Evolutionary conservation across 2,797 vertebrate species (phyloP).

Genomic region (Crax fasciolata): DNA sequence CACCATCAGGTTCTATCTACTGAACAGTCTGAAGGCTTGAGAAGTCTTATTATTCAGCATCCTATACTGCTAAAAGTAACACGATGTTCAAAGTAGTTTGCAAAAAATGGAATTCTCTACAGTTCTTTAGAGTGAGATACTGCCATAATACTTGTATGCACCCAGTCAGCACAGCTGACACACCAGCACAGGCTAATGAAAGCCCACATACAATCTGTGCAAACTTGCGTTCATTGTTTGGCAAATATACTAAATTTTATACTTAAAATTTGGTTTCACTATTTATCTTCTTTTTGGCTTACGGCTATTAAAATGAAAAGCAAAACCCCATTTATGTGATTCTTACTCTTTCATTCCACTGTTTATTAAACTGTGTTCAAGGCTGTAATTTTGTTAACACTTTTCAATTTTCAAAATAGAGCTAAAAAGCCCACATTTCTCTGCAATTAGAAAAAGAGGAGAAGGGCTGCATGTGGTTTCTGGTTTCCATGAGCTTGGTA

Average conservation of each 20-base stretch:
- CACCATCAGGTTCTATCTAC: not conserved
- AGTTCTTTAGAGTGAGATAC: not conserved
- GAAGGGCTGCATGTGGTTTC: not conserved
- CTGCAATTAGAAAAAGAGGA: not conserved
- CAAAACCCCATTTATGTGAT: not conserved
- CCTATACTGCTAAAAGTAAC: not conserved
- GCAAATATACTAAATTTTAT: not conserved
- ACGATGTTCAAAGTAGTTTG: not conserved
- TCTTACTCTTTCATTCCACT: not conserved
- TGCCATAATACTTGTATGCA: not conserved
- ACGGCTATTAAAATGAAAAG: not conserved
- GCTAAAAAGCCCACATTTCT: not conserved
- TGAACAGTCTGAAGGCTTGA: not conserved
- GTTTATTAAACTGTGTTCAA: not conserved
- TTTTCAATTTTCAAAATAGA: not conserved
- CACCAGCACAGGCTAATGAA: not conserved
- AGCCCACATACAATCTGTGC: not conserved
- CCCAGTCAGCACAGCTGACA: not conserved
- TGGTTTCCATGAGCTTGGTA: not conserved
- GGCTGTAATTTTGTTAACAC: not conserved
- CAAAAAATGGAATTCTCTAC: not conserved
- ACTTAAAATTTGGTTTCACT: not conserved
- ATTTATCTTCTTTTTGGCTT: not conserved
- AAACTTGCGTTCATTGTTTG: not conserved
- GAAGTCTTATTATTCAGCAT: not conserved